These are phyloP conservation scores for Neomicropteryx cornuta DNA, from an alignment of 1,140 invertebrate species.

Conservation along the genomic window DNA sequence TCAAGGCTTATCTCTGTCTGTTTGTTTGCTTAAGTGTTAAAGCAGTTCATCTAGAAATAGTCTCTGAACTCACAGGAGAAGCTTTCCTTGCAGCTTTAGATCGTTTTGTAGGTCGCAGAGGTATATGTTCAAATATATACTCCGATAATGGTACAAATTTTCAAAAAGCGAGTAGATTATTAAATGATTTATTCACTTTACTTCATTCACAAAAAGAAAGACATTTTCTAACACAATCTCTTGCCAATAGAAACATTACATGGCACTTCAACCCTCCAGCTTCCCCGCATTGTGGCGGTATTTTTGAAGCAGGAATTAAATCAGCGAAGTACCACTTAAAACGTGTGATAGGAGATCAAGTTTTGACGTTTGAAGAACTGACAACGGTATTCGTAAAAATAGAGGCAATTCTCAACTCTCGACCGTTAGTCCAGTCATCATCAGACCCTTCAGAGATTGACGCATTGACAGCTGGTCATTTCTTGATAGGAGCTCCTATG, in stretches of 20 bases:
- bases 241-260: slow-evolving; percentile 6
- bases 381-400: slow-evolving; percentile 12
- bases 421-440: slow-evolving; percentile 10
- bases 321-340: slow-evolving; percentile 10
- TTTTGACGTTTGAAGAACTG: slow-evolving; percentile 13
- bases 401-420: slow-evolving; percentile 13
- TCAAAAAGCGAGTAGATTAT: neutral
- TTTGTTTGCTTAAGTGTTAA: slow-evolving; percentile 9
- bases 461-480: slow-evolving; percentile 7
- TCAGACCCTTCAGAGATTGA: slow-evolving; percentile 2
- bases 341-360: slow-evolving; percentile 8
- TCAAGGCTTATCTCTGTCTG: slow-evolving; percentile 8
- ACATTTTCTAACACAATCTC: neutral
- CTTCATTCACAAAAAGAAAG: slow-evolving; percentile 5
- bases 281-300: slow-evolving; percentile 11
- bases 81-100: slow-evolving; percentile 11
- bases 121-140: slow-evolving; percentile 9
- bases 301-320: slow-evolving; percentile 11
- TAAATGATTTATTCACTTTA: slow-evolving; percentile 9
- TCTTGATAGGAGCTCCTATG: slow-evolving; percentile 8
- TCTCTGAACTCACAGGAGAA: slow-evolving; percentile 12
- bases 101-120: slow-evolving; percentile 11
- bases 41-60: slow-evolving; percentile 13
- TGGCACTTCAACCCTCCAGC: slow-evolving; percentile 12
- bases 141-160: slow-evolving; percentile 12